These are phyloP conservation scores for Phengaris arion DNA, from an alignment of 2,888 invertebrate genomes.

Conservation along the genomic window DNA sequence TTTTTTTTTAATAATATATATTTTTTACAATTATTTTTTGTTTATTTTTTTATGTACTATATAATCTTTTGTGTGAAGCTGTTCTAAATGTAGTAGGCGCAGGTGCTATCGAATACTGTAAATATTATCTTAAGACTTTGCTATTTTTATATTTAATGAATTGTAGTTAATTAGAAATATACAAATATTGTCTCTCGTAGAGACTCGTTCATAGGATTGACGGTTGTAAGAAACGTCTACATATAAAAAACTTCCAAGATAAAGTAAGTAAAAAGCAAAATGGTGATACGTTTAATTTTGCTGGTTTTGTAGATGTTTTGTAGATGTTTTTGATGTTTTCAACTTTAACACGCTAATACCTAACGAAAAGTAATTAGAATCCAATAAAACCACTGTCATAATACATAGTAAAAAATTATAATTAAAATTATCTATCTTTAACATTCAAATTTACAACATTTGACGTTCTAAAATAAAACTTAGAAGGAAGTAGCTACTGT, in stretches of 20 bases:
- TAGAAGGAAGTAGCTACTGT: background rate
- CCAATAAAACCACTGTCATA: background rate
- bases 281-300: background rate
- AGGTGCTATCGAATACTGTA: background rate
- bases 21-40: conserved; percentile 19
- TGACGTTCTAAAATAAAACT: too few relatives aligned
- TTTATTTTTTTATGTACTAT: conserved; percentile 7
- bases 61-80: conserved; percentile 7
- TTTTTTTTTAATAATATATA: conserved; percentile 19
- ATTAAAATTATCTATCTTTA: too few relatives aligned
- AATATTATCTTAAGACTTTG: background rate
- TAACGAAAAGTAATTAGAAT: background rate
- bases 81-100: background rate
- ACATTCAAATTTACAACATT: too few relatives aligned
- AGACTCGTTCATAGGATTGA: background rate
- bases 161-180: background rate
- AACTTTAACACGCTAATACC: background rate
- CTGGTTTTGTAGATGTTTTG: conserved; percentile 10
- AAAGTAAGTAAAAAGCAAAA: conserved; percentile 1
- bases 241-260: background rate
- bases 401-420: background rate
- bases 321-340: background rate
- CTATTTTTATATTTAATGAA: background rate
- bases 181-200: background rate
- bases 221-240: background rate